Evolutionary conservation across 2,797 vertebrate genomes (phyloP).

Genomic region (Spea hammondii): DNA sequence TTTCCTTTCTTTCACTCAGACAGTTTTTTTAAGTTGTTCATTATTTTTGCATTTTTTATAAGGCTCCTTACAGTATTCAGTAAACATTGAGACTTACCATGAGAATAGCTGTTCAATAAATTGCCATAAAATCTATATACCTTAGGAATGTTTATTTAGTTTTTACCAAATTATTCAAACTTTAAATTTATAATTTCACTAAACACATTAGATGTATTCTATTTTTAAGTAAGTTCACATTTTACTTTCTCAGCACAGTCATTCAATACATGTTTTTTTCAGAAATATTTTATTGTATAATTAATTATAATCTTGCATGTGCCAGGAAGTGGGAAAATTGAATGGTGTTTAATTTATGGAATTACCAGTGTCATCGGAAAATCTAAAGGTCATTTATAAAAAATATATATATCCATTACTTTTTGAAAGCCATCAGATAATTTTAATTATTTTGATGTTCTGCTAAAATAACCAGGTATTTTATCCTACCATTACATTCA

Average conservation of each 20-base stretch:
- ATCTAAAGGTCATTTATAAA: constrained; percentile 46
- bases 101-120: too few relatives aligned
- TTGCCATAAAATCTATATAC: too few relatives aligned
- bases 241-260: constrained; percentile 6
- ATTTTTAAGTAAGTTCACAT: neutral
- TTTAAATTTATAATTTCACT: neutral
- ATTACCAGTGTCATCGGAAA: constrained; percentile 38
- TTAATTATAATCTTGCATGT: constrained; percentile 32
- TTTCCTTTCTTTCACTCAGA: too few relatives aligned
- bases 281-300: constrained; percentile 37
- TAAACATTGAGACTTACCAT: too few relatives aligned
- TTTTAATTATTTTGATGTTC: constrained; percentile 36
- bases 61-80: too few relatives aligned
- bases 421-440: constrained; percentile 33
- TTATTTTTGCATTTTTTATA: too few relatives aligned
- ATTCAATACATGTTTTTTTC: constrained; percentile 16
- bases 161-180: too few relatives aligned
- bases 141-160: too few relatives aligned
- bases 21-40: too few relatives aligned
- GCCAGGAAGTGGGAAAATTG: constrained; percentile 31
- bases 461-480: constrained; percentile 43
- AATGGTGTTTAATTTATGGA: constrained; percentile 43
- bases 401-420: constrained; percentile 33
- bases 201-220: constrained; percentile 11
- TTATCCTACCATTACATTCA: constrained; percentile 26